Conservation (phyloP, 2,797 vertebrate genomes). For the Sebastes glaucus region DNA sequence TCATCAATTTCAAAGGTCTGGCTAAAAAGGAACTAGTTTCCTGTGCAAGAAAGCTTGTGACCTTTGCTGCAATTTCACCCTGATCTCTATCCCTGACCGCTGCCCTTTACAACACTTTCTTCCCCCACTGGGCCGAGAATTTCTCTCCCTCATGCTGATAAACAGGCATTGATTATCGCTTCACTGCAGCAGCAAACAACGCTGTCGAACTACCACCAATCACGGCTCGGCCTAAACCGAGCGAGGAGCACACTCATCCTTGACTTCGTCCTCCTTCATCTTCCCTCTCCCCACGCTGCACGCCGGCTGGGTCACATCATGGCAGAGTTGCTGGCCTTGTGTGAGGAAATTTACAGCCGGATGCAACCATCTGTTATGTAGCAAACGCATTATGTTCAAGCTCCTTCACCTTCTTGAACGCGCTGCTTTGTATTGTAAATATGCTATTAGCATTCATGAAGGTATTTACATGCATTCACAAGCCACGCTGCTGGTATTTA, state of each 20-base stretch:
- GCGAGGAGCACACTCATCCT: constrained; percentile 59
- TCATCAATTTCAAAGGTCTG: constrained; percentile 25
- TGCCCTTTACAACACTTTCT: background rate
- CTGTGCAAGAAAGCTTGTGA: constrained; percentile 41
- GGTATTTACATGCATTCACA: constrained; percentile 81
- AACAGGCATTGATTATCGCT: constrained; percentile 51
- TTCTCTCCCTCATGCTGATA: constrained; percentile 13
- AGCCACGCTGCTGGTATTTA: constrained; percentile 55
- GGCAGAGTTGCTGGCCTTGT: constrained; percentile 65
- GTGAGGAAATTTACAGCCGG: constrained; percentile 72
- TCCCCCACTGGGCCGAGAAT: constrained; percentile 5
- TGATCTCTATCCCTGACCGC: constrained; percentile 17
- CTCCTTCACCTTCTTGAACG: constrained; percentile 58
- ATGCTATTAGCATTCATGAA: constrained; percentile 82
- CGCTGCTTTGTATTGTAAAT: constrained; percentile 71
- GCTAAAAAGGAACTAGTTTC: constrained; percentile 16
- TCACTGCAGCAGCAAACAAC: constrained; percentile 34
- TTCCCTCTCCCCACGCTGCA: constrained; percentile 21
- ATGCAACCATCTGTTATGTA: constrained; percentile 72
- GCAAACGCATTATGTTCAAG: constrained; percentile 42
- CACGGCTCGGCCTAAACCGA: constrained; percentile 25
- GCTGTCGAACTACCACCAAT: constrained; percentile 36
- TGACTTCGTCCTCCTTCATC: constrained; percentile 58
- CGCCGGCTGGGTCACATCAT: constrained; percentile 49
- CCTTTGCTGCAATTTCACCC: constrained; percentile 45